Base-by-base conservation (phyloP, 2,888 invertebrate species). In the Apamea anceps region DNA sequence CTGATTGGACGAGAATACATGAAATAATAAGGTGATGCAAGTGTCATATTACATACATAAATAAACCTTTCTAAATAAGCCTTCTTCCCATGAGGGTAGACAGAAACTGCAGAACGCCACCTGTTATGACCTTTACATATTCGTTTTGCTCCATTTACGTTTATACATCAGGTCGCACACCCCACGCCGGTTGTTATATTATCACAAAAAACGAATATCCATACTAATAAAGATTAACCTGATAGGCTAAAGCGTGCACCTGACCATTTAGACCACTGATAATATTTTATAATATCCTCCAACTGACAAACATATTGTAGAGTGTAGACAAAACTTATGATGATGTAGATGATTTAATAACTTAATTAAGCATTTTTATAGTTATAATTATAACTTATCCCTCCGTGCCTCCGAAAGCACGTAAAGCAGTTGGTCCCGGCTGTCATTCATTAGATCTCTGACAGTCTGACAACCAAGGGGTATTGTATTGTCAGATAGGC, bases 151-250 rank as follows among this genome's bases (percentile, higher is more conserved):
- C n/a, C n/a, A 12, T 12, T 12, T n/a, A 60, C 12, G n/a, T 60
- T 60, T 12, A 60, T 5, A 57, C 1, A n/a, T 60, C 12, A 13
- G 13, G 60, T 60, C n/a, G 25, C 12, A 54, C 4, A 57, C 12
- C 12, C 4, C n/a, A 12, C n/a, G 57, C n/a, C 12, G 1, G 57
- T 57, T 48, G 0, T 42, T 42, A 15, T 37, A 37, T 76, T 54
- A 37, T 37, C 13, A 8, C n/a, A 42, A n/a, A 45, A 54, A 10
- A 32, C 15, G 13, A 51, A 42, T n/a, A 32, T 54, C 45, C 18
- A n/a, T 37, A 60, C 25, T 70, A 45, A 62, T 71, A 71, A 80
- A 80, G 48, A 70, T 80, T 63, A 37, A 6, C 2, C 3, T 65
- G 45, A 72, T 72, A 32, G 48, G 54, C 0, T 21, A 28, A 48